Conservation (phyloP, 2,797 vertebrate genomes). For the Prunella strophiata region DNA sequence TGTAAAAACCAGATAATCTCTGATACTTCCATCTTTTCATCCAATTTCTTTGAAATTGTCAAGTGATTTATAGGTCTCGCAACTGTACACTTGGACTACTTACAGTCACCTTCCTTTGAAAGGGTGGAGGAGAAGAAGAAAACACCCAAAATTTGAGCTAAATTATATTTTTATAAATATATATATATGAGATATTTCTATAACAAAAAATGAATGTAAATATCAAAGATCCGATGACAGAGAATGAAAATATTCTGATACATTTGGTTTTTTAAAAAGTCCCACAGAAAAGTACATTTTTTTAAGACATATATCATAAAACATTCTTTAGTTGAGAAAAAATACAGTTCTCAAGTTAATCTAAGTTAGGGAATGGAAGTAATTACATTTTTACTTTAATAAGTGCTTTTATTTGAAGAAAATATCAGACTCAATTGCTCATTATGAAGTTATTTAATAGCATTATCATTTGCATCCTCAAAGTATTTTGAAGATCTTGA, state of each 20-base stretch:
- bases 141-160: background rate
- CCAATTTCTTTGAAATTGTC: background rate
- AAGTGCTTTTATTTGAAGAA: background rate
- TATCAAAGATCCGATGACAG: background rate
- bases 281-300: background rate
- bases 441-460: background rate
- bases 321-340: background rate
- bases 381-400: background rate
- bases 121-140: background rate
- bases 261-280: fast-evolving
- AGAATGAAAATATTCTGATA: background rate
- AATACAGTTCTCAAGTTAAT: background rate
- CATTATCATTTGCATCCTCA: background rate
- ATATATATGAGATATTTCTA: background rate
- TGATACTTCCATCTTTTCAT: background rate
- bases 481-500: background rate
- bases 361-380: background rate
- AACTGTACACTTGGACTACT: background rate
- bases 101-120: background rate
- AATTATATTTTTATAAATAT: background rate
- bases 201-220: background rate
- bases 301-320: background rate
- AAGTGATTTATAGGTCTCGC: background rate
- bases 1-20: background rate
- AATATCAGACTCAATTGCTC: background rate